Conservation (phyloP, 1,140 invertebrate species). For the Luehdorfia chinensis region DNA sequence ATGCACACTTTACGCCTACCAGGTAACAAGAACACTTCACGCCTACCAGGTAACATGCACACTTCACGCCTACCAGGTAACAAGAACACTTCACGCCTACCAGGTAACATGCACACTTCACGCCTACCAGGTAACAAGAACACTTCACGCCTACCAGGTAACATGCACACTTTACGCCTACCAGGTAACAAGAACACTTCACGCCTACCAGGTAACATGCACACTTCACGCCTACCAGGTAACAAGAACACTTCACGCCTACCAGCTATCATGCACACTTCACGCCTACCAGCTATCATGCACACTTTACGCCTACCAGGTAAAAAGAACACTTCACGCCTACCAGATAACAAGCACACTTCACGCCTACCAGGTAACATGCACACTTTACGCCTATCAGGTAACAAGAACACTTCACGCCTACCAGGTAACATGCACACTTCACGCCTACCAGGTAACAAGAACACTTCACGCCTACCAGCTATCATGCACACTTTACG, state of each 20-base stretch:
- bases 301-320: conserved; percentile 54
- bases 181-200: too few relatives aligned
- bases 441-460: too few relatives aligned
- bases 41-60: conserved; percentile 47
- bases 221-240: too few relatives aligned
- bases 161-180: too few relatives aligned
- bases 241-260: conserved; percentile 48
- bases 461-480: conserved; percentile 50
- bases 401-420: conserved; percentile 47
- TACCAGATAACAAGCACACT: too few relatives aligned
- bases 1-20: too few relatives aligned
- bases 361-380: conserved; percentile 55
- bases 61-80: too few relatives aligned
- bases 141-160: conserved; percentile 56
- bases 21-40: conserved; percentile 44
- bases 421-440: conserved; percentile 49
- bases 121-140: too few relatives aligned
- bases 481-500: too few relatives aligned
- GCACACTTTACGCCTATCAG: too few relatives aligned
- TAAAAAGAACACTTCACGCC: too few relatives aligned
- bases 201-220: conserved; percentile 53
- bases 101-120: conserved; percentile 40
- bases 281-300: too few relatives aligned
- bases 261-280: conserved; percentile 47
- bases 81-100: conserved; percentile 50